Conservation (phyloP, 2,888 invertebrate genomes). For the Erannis defoliaria region DNA sequence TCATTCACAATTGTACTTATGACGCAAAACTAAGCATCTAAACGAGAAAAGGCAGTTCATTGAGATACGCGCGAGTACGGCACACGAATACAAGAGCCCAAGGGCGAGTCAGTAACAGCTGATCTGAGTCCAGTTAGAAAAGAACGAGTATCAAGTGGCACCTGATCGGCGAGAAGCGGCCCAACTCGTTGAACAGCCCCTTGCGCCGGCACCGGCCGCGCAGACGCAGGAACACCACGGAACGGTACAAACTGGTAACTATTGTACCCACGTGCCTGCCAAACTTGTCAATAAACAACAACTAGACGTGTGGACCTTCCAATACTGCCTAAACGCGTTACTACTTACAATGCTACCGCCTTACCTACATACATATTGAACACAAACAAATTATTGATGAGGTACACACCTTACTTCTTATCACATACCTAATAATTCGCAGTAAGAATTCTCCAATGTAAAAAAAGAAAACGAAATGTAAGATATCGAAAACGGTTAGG, state of each 20-base stretch:
- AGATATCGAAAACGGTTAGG: no score
- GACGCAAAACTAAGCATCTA: constrained; percentile 31
- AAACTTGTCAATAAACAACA: constrained; percentile 71
- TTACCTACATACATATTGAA: neutral
- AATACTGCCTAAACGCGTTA: constrained; percentile 15
- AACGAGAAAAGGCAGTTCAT: constrained; percentile 32
- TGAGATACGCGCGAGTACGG: constrained; percentile 32
- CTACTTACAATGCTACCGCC: neutral
- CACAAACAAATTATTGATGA: neutral
- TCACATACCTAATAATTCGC: neutral
- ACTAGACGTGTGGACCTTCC: constrained; percentile 33
- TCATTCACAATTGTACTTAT: constrained; percentile 29
- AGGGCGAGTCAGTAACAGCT: constrained; percentile 76
- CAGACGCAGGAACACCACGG: constrained; percentile 63
- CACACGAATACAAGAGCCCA: constrained; percentile 52
- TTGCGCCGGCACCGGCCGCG: constrained; percentile 51
- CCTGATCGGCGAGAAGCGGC: constrained; percentile 81
- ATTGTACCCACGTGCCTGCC: constrained; percentile 80
- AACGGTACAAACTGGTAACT: constrained; percentile 84
- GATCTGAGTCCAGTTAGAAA: constrained; percentile 84
- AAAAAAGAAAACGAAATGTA: no score
- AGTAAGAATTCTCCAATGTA: no score
- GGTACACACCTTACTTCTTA: neutral
- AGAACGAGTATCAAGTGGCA: constrained; percentile 83
- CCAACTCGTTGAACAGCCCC: constrained; percentile 82